Evolutionary conservation across 2,888 invertebrate species (phyloP).

Genomic region (Xylota segnis): DNA sequence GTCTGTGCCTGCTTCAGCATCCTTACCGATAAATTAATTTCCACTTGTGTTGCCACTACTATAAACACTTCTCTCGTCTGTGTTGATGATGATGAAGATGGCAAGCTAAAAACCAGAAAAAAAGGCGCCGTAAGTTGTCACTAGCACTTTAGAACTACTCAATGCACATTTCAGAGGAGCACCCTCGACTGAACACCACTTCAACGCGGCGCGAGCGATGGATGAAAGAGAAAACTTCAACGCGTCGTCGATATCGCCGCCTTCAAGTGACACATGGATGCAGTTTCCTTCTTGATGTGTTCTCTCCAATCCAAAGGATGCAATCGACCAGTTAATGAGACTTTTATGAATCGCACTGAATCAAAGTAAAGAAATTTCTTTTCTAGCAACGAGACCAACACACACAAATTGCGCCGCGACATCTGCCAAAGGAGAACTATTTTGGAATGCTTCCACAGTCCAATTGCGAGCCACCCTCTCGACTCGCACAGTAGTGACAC

Average conservation of each 20-base stretch:
- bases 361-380: constrained; percentile 11
- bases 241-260: constrained; percentile 44
- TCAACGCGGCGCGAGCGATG: constrained; percentile 48
- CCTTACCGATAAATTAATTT: constrained; percentile 72
- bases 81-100: constrained; percentile 33
- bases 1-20: constrained; percentile 10
- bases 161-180: constrained; percentile 72
- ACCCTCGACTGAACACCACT: constrained; percentile 73
- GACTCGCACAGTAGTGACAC: constrained; percentile 50
- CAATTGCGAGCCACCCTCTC: constrained; percentile 50
- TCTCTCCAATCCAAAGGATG: constrained; percentile 50
- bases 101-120: constrained; percentile 48
- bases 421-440: constrained; percentile 64
- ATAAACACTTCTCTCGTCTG: constrained; percentile 40
- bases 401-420: constrained; percentile 54
- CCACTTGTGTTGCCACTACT: constrained; percentile 54
- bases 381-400: constrained; percentile 6
- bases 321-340: constrained; percentile 70
- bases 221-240: constrained; percentile 52
- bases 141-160: constrained; percentile 67
- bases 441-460: constrained; percentile 56
- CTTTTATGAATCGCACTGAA: constrained; percentile 54
- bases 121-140: constrained; percentile 68
- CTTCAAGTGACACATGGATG: constrained; percentile 62
- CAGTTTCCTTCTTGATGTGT: constrained; percentile 53